Base-by-base conservation (phyloP, 2,797 vertebrate genomes). In the Dermochelys coriacea region DNA sequence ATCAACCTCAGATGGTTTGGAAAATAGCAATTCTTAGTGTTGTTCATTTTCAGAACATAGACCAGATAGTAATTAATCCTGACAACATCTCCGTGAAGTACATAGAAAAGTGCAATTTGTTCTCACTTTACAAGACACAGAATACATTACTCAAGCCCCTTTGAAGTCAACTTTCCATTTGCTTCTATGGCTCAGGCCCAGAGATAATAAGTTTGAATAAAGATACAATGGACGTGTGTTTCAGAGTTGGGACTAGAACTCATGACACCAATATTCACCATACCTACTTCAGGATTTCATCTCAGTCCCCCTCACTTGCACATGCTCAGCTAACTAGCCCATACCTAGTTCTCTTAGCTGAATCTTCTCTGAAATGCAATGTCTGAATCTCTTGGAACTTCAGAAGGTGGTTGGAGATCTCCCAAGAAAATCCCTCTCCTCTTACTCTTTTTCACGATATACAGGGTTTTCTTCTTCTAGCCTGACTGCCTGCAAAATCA, bases 1-100 rank as follows among this genome's bases (percentile, higher is more conserved):
- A 29, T 23, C 94, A 80, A 37, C 50, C 64, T 80, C 79, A 91
- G 21, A 15, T 82, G 29, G 37, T 68, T 93, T 78, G 29, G 82
- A 96, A 94, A 96, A 82, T 41, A 91, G 23, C 47, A 90, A 90
- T 89, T 91, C 93, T 91, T 78, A 79, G 79, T 91, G 75, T 86
- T 93, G 91, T 83, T 95, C 55, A 64, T 93, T 96, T 80, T 95
- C 96, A 95, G 85, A 89, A 83, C 5, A 16, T 2, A 88, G 37
- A 47, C 52, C 0, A 45, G 54, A 49, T 77, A 84, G 52, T 89
- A 93, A 95, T 91, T 84, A 80, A 54, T 82, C 95, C 91, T 97
- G 96, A 96, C 96, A 95, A 93, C 71, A 96, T 15, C 86, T 80
- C 93, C 93, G 71, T 77, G 95, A 95, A 90, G 91, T 84, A 15